Evolutionary conservation across 2,888 invertebrate species (phyloP).

Genomic region (Tigriopus californicus): DNA sequence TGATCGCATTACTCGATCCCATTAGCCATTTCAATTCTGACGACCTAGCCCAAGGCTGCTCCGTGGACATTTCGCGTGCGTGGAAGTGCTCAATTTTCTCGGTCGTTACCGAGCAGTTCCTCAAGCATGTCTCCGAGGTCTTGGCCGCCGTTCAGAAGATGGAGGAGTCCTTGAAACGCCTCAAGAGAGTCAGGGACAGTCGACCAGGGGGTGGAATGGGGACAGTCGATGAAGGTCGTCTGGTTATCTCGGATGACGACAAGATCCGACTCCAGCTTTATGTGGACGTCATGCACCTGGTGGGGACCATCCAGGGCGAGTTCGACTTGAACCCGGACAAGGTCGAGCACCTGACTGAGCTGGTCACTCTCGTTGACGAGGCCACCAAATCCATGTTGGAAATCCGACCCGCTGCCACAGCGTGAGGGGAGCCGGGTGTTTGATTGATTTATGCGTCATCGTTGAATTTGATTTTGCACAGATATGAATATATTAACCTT

Average conservation of each 20-base stretch:
- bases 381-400: no score
- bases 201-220: slow-evolving; percentile 16
- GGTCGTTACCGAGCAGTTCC: slow-evolving; percentile 33
- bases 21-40: slow-evolving; percentile 39
- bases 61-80: slow-evolving; percentile 21
- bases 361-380: no score
- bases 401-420: no score
- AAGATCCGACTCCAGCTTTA: slow-evolving; percentile 79
- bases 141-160: slow-evolving; percentile 83
- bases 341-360: no score
- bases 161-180: slow-evolving; percentile 72
- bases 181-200: slow-evolving; percentile 58
- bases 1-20: slow-evolving; percentile 43
- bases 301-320: no score
- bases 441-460: no score
- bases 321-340: no score
- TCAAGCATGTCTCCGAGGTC: slow-evolving; percentile 52
- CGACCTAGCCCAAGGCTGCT: slow-evolving; percentile 25
- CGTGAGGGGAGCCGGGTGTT: no score
- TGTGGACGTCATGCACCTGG: slow-evolving; percentile 44
- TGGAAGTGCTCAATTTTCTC: slow-evolving; percentile 18
- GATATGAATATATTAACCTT: no score
- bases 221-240: slow-evolving; percentile 6
- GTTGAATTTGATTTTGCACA: no score
- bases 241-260: slow-evolving; percentile 55